Evolutionary conservation across 1,140 invertebrate species (phyloP).

Genomic region (Drosophila arawakana): DNA sequence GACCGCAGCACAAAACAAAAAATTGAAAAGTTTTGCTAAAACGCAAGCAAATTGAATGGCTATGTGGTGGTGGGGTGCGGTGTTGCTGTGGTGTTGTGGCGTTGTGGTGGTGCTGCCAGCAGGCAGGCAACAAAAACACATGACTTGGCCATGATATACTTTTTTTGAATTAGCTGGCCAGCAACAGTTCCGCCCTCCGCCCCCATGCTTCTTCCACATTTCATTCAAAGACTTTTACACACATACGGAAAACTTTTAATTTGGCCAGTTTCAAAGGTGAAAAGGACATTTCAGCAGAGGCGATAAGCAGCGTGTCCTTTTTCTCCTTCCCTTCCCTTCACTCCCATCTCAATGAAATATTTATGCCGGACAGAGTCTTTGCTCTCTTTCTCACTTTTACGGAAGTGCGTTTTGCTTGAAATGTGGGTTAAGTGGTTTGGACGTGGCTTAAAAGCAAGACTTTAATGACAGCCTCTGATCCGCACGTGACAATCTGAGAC

Average conservation of each 20-base stretch:
- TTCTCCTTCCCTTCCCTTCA: background rate
- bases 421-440: slow-evolving; percentile 1
- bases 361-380: slow-evolving; percentile 62
- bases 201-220: slow-evolving; percentile 1
- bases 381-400: background rate
- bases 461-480: background rate
- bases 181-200: background rate
- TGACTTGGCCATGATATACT: slow-evolving; percentile 43
- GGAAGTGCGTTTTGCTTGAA: slow-evolving; percentile 3
- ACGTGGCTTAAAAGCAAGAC: background rate
- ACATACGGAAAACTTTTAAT: slow-evolving; percentile 68
- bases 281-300: slow-evolving; percentile 42
- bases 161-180: slow-evolving; percentile 41
- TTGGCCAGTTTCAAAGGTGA: slow-evolving; percentile 77
- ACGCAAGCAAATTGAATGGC: slow-evolving; percentile 70
- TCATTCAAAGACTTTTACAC: slow-evolving; percentile 53
- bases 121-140: slow-evolving; percentile 26
- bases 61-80: background rate
- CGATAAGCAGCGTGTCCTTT: slow-evolving; percentile 42
- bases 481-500: background rate
- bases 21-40: slow-evolving; percentile 76
- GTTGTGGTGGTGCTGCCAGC: background rate
- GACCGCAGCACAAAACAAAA: slow-evolving; percentile 33
- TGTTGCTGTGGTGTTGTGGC: background rate
- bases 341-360: slow-evolving; percentile 63